Evolutionary conservation across 2,888 invertebrate species (phyloP).

Genomic region (Rhamnusium bicolor): DNA sequence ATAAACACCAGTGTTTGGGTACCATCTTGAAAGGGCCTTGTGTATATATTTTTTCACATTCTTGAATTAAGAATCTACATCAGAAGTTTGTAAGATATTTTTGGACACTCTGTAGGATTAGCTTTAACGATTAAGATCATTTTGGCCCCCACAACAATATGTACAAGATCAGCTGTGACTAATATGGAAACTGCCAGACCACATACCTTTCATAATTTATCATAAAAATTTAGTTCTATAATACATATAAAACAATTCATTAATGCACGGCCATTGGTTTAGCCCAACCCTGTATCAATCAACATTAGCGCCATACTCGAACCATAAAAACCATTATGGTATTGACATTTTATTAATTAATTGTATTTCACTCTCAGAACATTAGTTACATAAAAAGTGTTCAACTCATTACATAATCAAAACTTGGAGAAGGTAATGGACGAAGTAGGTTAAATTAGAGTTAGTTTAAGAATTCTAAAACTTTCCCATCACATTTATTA

Average conservation of each 20-base stretch:
- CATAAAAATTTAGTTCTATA: no score
- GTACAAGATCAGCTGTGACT: no score
- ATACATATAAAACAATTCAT: background rate
- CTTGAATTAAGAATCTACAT: no score
- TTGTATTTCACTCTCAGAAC: background rate
- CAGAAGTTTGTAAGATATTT: no score
- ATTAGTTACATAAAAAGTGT: constrained; percentile 9
- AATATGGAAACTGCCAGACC: no score
- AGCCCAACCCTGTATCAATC: background rate
- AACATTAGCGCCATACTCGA: constrained; percentile 1
- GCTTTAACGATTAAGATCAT: no score
- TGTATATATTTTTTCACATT: no score
- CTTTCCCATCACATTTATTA: background rate
- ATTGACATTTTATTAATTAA: constrained; percentile 21
- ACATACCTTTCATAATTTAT: no score
- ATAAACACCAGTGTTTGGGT: no score
- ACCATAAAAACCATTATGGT: constrained; percentile 5
- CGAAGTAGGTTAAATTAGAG: constrained; percentile 7
- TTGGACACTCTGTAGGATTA: no score
- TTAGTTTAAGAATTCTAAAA: background rate
- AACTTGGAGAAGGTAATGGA: constrained; percentile 14
- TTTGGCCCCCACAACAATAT: no score
- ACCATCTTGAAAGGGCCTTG: no score
- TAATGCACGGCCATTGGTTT: background rate
- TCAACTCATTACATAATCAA: background rate